phyloP scores from a whole-genome alignment of 2,113 vertebrate genomes.

The Microcebus jonahi region DNA sequence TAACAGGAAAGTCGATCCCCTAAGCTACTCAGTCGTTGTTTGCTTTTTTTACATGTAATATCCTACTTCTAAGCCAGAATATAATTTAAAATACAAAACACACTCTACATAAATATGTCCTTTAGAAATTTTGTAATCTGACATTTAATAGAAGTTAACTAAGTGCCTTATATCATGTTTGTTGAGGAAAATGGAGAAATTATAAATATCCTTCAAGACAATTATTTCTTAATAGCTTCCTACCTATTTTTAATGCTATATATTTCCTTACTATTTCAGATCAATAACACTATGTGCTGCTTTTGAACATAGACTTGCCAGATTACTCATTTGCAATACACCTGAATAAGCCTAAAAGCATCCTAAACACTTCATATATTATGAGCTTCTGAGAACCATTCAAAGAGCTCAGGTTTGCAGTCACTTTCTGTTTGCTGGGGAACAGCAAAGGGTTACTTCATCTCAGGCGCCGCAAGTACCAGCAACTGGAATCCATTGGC shows the following conservation, averaged over 20 bases:
- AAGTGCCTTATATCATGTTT: conserved; percentile 74
- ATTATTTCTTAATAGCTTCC: conserved; percentile 70
- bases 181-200: conserved; percentile 73
- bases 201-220: conserved; percentile 59
- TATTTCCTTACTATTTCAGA: conserved; percentile 57
- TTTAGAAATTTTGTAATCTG: conserved; percentile 79
- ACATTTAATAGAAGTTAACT: conserved; percentile 82
- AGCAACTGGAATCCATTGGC: conserved; percentile 88
- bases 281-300: background rate
- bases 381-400: conserved; percentile 6
- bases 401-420: background rate
- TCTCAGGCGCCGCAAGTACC: conserved; percentile 76
- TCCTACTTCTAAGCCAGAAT: conserved; percentile 84
- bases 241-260: conserved; percentile 53
- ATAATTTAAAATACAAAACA: conserved; percentile 84
- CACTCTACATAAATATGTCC: conserved; percentile 77
- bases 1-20: conserved; percentile 87
- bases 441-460: conserved; percentile 87
- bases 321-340: background rate
- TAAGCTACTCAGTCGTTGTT: conserved; percentile 89
- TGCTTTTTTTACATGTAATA: conserved; percentile 90
- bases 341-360: conserved; percentile 52
- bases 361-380: conserved; percentile 29
- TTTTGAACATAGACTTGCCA: background rate
- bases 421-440: conserved; percentile 71